Evolutionary conservation across 2,888 invertebrate species (phyloP).

Genomic region (Macrophya alboannulata): DNA sequence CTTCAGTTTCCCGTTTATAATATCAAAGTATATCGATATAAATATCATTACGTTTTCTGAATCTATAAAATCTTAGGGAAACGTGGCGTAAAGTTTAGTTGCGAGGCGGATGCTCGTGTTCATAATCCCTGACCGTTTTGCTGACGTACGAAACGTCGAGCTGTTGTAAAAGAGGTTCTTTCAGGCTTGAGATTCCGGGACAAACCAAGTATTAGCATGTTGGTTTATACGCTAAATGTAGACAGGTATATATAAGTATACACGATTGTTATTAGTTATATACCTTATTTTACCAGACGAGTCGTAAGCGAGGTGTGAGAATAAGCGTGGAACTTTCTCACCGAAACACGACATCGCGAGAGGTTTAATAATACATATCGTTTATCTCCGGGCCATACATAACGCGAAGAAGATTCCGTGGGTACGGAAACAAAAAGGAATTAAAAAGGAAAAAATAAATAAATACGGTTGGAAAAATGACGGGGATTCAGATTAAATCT

Average conservation of each 20-base stretch:
- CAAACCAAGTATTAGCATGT: background rate
- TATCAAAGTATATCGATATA: background rate
- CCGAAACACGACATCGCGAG: slow-evolving; percentile 14
- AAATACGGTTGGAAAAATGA: background rate
- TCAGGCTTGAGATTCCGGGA: slow-evolving; percentile 12
- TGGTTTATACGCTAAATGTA: background rate
- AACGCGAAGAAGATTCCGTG: background rate
- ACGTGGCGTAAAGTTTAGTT: slow-evolving; percentile 2
- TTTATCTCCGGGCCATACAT: background rate
- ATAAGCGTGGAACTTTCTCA: slow-evolving; percentile 38
- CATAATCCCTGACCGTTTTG: slow-evolving; percentile 23
- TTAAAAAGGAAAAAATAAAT: background rate
- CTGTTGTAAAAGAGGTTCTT: background rate
- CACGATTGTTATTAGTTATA: slow-evolving; percentile 23
- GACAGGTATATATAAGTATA: background rate
- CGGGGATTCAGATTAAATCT: slow-evolving; percentile 2
- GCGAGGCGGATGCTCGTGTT: slow-evolving; percentile 48
- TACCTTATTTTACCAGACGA: background rate
- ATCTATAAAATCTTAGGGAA: background rate
- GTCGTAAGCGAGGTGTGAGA: slow-evolving; percentile 9
- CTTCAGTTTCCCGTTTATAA: background rate
- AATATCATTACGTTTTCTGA: background rate
- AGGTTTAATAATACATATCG: background rate
- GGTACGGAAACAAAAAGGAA: background rate
- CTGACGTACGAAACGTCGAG: background rate